Conservation (phyloP, 2,888 invertebrate genomes). For the Synanthedon vespiformis region DNA sequence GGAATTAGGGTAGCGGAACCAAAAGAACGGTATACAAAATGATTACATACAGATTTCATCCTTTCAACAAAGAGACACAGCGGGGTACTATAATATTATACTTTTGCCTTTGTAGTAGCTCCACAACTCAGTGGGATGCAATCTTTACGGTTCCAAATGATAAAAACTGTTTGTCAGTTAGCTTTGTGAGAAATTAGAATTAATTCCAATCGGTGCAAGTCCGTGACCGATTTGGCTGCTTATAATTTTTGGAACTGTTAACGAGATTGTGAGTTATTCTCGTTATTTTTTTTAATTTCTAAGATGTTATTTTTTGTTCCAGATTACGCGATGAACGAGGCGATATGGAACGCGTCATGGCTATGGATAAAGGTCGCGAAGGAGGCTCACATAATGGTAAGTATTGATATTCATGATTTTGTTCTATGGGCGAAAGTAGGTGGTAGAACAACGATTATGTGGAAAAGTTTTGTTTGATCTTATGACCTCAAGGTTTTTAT, state of each 20-base stretch:
- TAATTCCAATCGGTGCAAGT: conserved; percentile 36
- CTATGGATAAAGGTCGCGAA: conserved; percentile 86
- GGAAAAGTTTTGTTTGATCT: too few species aligned
- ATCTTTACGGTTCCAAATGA: conserved; percentile 69
- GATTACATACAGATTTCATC: conserved; percentile 65
- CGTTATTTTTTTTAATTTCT: conserved; percentile 1
- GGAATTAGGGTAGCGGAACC: conserved; percentile 63
- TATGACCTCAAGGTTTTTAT: too few species aligned
- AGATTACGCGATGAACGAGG: conserved; percentile 90
- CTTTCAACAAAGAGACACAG: conserved; percentile 61
- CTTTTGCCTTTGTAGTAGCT: conserved; percentile 65
- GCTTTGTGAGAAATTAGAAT: conserved; percentile 41
- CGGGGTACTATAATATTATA: conserved; percentile 67
- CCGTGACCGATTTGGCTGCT: conserved; percentile 46
- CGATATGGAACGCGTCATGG: conserved; percentile 84
- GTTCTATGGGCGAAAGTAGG: conserved; percentile 1
- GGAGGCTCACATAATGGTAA: conserved; percentile 87
- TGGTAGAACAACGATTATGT: too few species aligned
- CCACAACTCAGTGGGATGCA: conserved; percentile 58
- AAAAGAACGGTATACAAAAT: conserved; percentile 60
- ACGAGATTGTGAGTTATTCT: conserved; percentile 39
- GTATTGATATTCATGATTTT: conserved; percentile 16
- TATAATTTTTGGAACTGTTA: conserved; percentile 31
- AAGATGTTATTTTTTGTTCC: conserved; percentile 54
- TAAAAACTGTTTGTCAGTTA: conserved; percentile 64